Percentiles rank a stretch among this genome's conserved stretches.
phyloP scores from a whole-genome alignment of 2,113 vertebrate genomes.

The Dipodomys stephensi region DNA sequence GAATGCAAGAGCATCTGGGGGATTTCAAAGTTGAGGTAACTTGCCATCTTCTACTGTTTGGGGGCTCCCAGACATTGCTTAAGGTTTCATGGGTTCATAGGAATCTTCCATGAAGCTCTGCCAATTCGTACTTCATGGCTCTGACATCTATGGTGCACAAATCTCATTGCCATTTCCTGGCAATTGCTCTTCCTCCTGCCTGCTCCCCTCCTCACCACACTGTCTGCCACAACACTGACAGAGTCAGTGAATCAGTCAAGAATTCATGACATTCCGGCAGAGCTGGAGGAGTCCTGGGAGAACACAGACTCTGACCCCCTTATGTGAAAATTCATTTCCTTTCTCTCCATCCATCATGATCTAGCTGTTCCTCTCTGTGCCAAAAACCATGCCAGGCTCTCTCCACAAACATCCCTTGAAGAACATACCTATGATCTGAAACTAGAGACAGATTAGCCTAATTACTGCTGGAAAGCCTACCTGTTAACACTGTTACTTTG shows the following conservation, averaged over 20 bases:
- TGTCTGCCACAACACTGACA: not conserved
- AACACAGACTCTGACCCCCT: not conserved
- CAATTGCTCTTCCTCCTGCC: not conserved
- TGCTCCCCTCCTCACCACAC: not conserved
- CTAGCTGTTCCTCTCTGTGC: not conserved
- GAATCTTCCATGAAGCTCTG: conserved; percentile 19
- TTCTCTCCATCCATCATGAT: not conserved
- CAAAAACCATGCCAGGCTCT: not conserved
- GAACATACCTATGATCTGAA: not conserved
- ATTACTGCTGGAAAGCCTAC: not conserved
- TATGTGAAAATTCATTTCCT: not conserved
- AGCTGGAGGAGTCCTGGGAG: not conserved
- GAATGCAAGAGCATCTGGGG: not conserved
- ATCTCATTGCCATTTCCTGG: not conserved
- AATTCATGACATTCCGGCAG: not conserved
- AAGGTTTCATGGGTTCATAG: not conserved
- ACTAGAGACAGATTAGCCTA: not conserved
- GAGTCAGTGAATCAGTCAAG: not conserved
- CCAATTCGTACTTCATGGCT: not conserved
- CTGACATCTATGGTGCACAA: not conserved
- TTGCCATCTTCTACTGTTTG: too few species aligned
- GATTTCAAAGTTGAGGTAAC: not conserved
- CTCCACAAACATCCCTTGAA: not conserved
- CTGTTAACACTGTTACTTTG: not conserved
- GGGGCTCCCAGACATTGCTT: not conserved